Base-by-base conservation (phyloP, 2,888 invertebrate genomes). In the Zhengitettix transpicula region DNA sequence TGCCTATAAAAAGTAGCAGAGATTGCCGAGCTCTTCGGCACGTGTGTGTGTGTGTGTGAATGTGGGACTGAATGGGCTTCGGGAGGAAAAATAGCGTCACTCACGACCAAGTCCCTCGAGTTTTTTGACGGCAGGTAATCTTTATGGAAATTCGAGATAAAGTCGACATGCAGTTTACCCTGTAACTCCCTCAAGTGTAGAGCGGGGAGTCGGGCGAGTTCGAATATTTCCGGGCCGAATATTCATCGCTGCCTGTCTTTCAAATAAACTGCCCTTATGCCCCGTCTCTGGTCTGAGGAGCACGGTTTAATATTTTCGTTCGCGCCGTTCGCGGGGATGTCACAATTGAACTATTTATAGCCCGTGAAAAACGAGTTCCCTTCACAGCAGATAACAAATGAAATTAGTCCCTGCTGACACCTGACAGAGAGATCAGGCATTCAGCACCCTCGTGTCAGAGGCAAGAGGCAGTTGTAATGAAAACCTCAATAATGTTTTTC, bases 361-460 rank as follows among this genome's bases (percentile, higher is more conserved):
- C 47, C 52, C 28, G 41, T 15, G 41, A 15, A 55, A 28, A 40
- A 40, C 40, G 51, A 16, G n/a, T 57, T 40, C 40, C 58, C 28
- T 58, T 54, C 28, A 17, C 58, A 55, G 51, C 53, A 41, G 56
- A 56, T 52, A 54, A 61, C 61, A 61, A 61, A 61, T 61, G 61
- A 61, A 61, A 61, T 61, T 61, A 61, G 59, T 53, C 52, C 52
- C 56, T 57, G 55, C 57, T 55, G 59, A 56, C 59, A 56, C 59
- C 61, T 61, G 61, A 58, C 51, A 55, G 57, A 52, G 41, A 47
- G 53, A 42, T 28, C 28, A 28, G 28, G 28, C 28, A 28, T 28
- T 28, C 28, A 28, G 28, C 28, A 28, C 7, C 28, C 28, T 28
- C 28, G 28, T 28, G 28, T 28, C 28, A 28, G 28, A 28, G 28